Evolutionary conservation across 1,140 invertebrate genomes (phyloP).

Genomic region (Pomacea maculata): DNA sequence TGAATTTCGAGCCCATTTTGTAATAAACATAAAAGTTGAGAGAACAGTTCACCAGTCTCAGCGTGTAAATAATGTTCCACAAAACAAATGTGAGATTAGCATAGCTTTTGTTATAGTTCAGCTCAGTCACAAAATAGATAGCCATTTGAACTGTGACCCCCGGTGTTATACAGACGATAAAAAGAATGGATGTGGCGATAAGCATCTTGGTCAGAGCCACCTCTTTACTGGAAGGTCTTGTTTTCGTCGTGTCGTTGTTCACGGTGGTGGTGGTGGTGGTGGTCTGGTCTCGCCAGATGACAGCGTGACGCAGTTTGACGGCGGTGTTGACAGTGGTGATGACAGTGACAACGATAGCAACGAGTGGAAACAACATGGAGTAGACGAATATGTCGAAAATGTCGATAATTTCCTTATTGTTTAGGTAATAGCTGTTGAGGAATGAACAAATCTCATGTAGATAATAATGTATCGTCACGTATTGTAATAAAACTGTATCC

Average conservation of each 20-base stretch:
- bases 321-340: constrained; percentile 12
- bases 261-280: background rate
- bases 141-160: background rate
- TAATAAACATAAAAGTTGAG: constrained; percentile 19
- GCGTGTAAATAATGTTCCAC: constrained; percentile 12
- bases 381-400: constrained; percentile 13
- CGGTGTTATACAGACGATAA: constrained; percentile 14
- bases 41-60: constrained; percentile 6
- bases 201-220: constrained; percentile 18
- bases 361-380: background rate
- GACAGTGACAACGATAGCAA: constrained; percentile 9
- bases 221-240: background rate
- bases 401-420: constrained; percentile 15
- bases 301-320: constrained; percentile 4
- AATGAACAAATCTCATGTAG: background rate
- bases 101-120: background rate
- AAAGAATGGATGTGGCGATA: constrained; percentile 4
- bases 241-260: background rate
- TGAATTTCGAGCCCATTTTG: constrained; percentile 12
- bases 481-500: too few species aligned
- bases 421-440: constrained; percentile 3
- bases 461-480: too few species aligned
- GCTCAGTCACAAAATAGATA: constrained; percentile 4
- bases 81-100: background rate
- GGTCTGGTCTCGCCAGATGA: constrained; percentile 3